Conservation (phyloP, 2,113 vertebrate genomes). For the Lanius ludovicianus region DNA sequence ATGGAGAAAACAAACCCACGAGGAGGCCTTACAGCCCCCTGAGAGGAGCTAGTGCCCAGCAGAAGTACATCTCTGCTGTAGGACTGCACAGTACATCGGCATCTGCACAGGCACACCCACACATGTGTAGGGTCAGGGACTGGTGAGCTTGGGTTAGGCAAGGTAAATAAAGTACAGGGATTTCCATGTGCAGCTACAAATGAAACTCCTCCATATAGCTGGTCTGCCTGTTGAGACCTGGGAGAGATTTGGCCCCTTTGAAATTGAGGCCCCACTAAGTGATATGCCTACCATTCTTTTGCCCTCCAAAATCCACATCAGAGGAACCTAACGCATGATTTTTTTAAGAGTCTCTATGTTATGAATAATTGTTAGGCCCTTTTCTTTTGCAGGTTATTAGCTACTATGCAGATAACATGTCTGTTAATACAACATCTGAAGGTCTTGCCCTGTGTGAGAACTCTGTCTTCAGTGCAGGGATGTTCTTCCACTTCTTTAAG, state of each 20-base stretch:
- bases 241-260: background rate
- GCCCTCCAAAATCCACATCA: background rate
- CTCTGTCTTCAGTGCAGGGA: background rate
- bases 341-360: background rate
- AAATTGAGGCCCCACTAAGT: background rate
- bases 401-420: background rate
- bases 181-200: background rate
- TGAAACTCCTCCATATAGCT: background rate
- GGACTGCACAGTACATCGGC: background rate
- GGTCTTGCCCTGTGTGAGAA: background rate
- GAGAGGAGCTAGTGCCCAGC: background rate
- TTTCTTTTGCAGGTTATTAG: background rate
- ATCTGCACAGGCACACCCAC: background rate
- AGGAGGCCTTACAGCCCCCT: background rate
- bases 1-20: background rate
- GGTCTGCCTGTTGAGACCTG: background rate
- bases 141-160: background rate
- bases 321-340: fast-evolving
- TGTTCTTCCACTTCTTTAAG: background rate
- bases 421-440: background rate
- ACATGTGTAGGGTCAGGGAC: background rate
- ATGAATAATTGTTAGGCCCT: background rate
- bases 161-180: background rate
- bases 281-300: background rate
- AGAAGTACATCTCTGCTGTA: background rate